Conservation (phyloP, 2,888 invertebrate genomes). For the Rhingia rostrata region DNA sequence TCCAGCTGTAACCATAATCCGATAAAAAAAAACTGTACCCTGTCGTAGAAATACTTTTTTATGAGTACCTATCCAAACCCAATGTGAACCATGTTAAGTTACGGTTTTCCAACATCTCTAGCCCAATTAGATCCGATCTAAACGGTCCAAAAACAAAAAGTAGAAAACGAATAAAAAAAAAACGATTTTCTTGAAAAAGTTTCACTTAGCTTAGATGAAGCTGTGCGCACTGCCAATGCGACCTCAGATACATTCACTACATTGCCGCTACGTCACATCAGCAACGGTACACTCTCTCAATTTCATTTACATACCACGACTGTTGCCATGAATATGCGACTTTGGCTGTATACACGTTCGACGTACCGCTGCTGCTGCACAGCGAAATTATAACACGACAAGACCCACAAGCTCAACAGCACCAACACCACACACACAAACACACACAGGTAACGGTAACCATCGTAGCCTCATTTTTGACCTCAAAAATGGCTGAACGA, state of each 20-base stretch:
- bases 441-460: constrained; percentile 3
- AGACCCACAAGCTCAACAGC: constrained; percentile 8
- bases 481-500: constrained; percentile 65
- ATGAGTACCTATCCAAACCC: too few relatives aligned
- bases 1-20: too few relatives aligned
- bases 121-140: constrained; percentile 6
- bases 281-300: constrained; percentile 56
- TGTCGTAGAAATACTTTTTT: too few relatives aligned
- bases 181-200: constrained; percentile 13
- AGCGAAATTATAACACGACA: constrained; percentile 62
- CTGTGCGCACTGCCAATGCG: constrained; percentile 19
- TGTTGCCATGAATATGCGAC: constrained; percentile 13
- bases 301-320: constrained; percentile 62
- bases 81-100: background rate
- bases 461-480: constrained; percentile 68
- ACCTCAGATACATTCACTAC: constrained; percentile 32
- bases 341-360: background rate
- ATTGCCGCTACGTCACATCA: constrained; percentile 57
- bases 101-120: background rate
- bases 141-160: background rate
- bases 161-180: background rate
- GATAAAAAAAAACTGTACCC: too few relatives aligned
- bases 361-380: background rate
- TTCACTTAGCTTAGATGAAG: constrained; percentile 44
- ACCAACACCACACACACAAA: background rate